Conservation (phyloP, 2,888 invertebrate genomes). For the Tetanocera ferruginea region DNA sequence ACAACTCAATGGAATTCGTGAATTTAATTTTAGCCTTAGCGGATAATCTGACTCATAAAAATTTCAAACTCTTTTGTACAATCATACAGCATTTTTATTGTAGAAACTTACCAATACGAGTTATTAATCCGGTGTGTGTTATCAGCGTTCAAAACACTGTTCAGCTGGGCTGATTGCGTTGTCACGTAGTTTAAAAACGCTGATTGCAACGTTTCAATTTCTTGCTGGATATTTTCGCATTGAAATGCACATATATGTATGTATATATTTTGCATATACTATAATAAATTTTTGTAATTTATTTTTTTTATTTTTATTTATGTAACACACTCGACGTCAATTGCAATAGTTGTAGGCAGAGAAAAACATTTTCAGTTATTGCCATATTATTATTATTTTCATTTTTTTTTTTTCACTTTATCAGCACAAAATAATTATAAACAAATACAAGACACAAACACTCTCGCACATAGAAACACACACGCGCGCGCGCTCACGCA, state of each 20-base stretch:
- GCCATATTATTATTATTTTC: conserved; percentile 6
- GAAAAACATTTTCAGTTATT: background rate
- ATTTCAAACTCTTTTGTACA: no score
- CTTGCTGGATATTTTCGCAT: conserved; percentile 19
- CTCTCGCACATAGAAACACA: background rate
- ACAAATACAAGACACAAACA: conserved; percentile 18
- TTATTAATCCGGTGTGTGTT: background rate
- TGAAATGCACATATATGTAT: conserved; percentile 22
- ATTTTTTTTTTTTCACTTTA: conserved; percentile 10
- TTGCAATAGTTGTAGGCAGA: conserved; percentile 6
- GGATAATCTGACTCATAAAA: no score
- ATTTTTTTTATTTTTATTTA: conserved; percentile 2
- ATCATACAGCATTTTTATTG: background rate
- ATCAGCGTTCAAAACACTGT: conserved; percentile 1
- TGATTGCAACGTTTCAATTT: conserved; percentile 15
- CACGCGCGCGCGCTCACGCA: background rate
- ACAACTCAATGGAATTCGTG: no score
- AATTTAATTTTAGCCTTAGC: no score
- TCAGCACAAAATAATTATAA: conserved; percentile 34
- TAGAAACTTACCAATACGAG: conserved; percentile 3
- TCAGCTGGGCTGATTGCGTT: conserved; percentile 2
- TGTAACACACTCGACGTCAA: conserved; percentile 19
- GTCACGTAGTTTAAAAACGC: background rate
- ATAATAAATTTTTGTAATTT: background rate
- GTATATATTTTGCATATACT: background rate